Evolutionary conservation across 2,113 vertebrate genomes (phyloP).

Genomic region (Bettongia penicillata): DNA sequence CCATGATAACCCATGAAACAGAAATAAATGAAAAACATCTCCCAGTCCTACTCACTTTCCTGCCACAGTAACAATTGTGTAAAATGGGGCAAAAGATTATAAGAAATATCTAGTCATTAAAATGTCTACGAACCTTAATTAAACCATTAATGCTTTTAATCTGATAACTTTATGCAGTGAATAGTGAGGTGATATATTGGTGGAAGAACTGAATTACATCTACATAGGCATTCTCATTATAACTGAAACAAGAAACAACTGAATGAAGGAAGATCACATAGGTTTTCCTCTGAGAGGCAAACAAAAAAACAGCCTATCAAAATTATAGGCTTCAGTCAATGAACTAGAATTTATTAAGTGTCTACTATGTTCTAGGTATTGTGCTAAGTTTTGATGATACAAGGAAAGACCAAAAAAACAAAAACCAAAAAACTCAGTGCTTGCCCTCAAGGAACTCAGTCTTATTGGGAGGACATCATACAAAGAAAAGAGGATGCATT

Average conservation of each 20-base stretch:
- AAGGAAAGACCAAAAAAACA: neutral
- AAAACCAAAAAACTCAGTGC: neutral
- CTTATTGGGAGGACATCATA: neutral
- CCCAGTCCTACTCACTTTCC: neutral
- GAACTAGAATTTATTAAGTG: neutral
- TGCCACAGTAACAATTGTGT: neutral
- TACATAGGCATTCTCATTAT: neutral
- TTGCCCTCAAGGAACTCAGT: neutral
- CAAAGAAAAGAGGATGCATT: neutral
- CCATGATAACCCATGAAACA: neutral
- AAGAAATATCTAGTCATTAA: neutral
- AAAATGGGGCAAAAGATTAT: neutral
- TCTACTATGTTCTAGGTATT: neutral
- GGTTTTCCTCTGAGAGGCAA: neutral
- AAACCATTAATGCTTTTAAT: neutral
- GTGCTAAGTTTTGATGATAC: neutral
- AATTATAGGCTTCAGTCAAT: neutral
- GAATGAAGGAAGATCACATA: neutral
- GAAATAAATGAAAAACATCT: neutral
- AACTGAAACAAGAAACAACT: neutral
- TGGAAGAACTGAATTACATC: neutral
- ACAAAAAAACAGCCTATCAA: neutral
- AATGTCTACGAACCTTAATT: neutral
- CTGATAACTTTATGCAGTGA: neutral
- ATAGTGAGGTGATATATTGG: neutral